Base-by-base conservation (phyloP, 2,113 vertebrate species). In the Peromyscus maniculatus region DNA sequence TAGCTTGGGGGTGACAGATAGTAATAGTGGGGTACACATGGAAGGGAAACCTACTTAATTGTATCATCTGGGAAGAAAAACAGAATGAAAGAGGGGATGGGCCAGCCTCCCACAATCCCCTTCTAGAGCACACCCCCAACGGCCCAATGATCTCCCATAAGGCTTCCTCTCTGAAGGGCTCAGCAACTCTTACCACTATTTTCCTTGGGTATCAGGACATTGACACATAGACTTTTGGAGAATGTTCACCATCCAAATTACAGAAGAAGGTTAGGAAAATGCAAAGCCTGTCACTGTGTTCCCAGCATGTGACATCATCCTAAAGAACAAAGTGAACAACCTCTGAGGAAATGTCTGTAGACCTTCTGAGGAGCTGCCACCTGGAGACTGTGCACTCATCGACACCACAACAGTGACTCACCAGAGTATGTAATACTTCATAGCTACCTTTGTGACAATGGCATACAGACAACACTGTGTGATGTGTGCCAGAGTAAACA, bases 401-500 rank as follows among this genome's bases (percentile, higher is more conserved):
- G 7, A 1, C 1, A 64, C 26, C 15, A 1, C 19, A n/a, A 21
- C 1, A 49, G 69, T 83, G 78, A 84, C 15, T 93, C 55, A 83
- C 79, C 69, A 79, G 80, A 64, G 84, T 64, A 46, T 79, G 33
- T 24, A 92, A 69, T 4, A 43, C 36, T 71, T 52, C 31, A 59
- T 46, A 62, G 89, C 79, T 97, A 83, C 69, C 59, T 78, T 79
- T 71, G 69, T 75, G 36, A 88, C 26, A 55, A 91, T 92, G 33
- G 46, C 75, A 94, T 95, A 66, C 91, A 95, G 89, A 71, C 55
- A 43, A 57, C 7, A 0, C 86, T 75, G 83, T 89, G 86, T 89
- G 86, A 94, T 66, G 10, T 28, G 43, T 94, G 64, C 71, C 46
- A 78, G n/a, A 71, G 71, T 69, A 94, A 95, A 77, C 77, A 88